A percentile compares a stretch with the other conserved stretches of the same genome.
phyloP scores from a whole-genome alignment of 2,797 vertebrate species.

The Petrocephalus schoutedeni region DNA sequence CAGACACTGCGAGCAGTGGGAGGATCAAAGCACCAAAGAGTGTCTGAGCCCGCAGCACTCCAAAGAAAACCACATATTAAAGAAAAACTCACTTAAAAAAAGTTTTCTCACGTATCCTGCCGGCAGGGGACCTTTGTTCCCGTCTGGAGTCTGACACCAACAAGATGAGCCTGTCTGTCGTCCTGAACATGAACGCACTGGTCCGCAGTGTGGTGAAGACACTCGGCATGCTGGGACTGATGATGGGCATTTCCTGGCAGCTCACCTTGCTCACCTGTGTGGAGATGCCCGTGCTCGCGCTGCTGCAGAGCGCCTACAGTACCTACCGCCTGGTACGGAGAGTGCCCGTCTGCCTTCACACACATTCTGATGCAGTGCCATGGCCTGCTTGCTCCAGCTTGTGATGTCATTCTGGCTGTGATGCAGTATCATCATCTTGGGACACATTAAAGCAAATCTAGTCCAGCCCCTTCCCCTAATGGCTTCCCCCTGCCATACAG shows the following conservation, averaged over 20 bases:
- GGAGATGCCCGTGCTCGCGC: conserved; percentile 59
- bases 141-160: conserved; percentile 73
- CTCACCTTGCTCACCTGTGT: conserved; percentile 73
- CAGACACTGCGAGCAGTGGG: background rate
- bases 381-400: background rate
- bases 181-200: conserved; percentile 63
- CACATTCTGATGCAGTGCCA: background rate
- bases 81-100: background rate
- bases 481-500: background rate
- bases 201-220: conserved; percentile 64
- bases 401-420: background rate
- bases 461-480: background rate
- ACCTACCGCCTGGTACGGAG: conserved; percentile 52
- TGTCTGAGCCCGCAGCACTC: background rate
- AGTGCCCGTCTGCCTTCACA: background rate
- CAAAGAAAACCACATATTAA: background rate
- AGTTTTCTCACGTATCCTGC: too few species aligned
- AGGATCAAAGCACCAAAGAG: background rate
- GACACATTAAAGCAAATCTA: background rate
- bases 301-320: conserved; percentile 62
- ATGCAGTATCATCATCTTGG: background rate
- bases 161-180: conserved; percentile 69
- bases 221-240: conserved; percentile 64
- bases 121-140: conserved; percentile 66
- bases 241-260: conserved; percentile 71